These are phyloP conservation scores for Trogon surrucura DNA, from an alignment of 2,113 vertebrate species.

Conservation along the genomic window DNA sequence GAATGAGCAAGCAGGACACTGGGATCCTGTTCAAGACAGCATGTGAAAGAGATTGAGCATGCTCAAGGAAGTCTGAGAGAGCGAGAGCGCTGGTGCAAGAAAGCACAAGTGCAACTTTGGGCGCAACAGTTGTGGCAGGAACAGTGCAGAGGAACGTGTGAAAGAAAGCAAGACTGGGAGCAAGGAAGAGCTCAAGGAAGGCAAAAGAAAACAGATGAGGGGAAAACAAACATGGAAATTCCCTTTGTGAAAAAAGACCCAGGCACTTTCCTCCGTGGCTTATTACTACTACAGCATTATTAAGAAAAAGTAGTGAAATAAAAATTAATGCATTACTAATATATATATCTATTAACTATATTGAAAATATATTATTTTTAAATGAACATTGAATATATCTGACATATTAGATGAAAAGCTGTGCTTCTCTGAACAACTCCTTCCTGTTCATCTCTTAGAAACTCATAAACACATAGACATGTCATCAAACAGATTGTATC, in stretches of 20 bases:
- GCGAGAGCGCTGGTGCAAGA: rapidly evolving
- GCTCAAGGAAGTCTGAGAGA: neutral
- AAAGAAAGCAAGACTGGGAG: neutral
- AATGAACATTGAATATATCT: neutral
- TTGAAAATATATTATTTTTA: neutral
- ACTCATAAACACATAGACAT: constrained; percentile 51
- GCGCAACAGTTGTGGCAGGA: neutral
- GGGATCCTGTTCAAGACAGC: neutral
- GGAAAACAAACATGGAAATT: neutral
- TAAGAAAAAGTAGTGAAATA: neutral
- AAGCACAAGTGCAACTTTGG: neutral
- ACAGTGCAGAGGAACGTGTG: neutral
- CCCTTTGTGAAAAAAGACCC: neutral
- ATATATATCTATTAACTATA: neutral
- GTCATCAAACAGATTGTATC: constrained; percentile 47
- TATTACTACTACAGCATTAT: neutral
- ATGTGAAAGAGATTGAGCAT: too few species aligned
- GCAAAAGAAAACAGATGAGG: neutral
- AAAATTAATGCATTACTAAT: neutral
- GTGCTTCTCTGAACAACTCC: neutral
- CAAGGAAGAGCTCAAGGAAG: neutral
- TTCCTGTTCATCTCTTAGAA: constrained; percentile 37
- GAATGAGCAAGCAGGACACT: neutral
- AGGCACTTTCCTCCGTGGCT: neutral
- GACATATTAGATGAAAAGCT: constrained; percentile 45